A percentile compares a stretch with the other conserved stretches of the same genome.
Conservation (phyloP, 2,797 vertebrate genomes). For the Mus spretus region DNA sequence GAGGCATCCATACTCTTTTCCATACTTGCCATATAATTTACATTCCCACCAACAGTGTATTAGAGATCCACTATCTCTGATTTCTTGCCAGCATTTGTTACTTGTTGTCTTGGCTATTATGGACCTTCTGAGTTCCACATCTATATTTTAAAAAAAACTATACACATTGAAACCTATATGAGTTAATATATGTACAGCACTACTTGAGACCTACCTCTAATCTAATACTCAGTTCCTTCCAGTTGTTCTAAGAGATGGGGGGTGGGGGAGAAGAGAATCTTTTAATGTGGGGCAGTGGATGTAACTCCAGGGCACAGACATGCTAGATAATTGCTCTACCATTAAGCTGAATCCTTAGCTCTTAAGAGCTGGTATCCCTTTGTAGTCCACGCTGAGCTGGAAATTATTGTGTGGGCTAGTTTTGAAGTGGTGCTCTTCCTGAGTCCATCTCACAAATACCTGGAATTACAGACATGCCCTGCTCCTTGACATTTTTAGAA, state of each 20-base stretch:
- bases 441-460: neutral
- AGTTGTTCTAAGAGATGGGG: neutral
- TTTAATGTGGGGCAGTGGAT: neutral
- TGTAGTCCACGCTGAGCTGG: neutral
- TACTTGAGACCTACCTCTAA: constrained; percentile 26
- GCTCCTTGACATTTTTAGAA: neutral
- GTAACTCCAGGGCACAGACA: neutral
- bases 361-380: neutral
- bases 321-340: too few relatives aligned
- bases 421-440: neutral
- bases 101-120: neutral
- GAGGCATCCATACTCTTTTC: constrained; percentile 1
- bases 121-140: neutral
- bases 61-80: neutral
- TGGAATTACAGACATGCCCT: neutral
- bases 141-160: neutral
- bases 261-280: neutral
- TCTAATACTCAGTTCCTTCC: neutral
- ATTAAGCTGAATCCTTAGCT: neutral
- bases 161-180: neutral
- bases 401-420: neutral
- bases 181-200: neutral
- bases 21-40: constrained; percentile 35
- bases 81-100: neutral
- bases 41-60: neutral